A percentile compares a stretch with the other conserved stretches of the same genome.
Evolutionary conservation across 1,140 invertebrate species (phyloP).

Genomic region (Scylla paramamosain): DNA sequence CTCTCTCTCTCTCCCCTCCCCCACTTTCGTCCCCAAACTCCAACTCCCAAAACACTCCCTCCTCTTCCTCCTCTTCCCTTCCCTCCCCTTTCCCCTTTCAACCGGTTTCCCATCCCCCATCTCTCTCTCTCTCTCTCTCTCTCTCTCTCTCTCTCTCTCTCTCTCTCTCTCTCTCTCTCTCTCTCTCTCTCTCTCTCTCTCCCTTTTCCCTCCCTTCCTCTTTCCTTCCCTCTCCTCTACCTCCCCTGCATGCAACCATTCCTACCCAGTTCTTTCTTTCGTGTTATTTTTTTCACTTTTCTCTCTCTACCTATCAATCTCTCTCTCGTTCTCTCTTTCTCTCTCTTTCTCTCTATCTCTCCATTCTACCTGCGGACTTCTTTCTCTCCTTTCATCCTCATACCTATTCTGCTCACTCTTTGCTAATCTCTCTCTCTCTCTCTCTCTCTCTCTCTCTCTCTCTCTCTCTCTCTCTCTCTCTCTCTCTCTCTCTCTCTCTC

Average conservation of each 20-base stretch:
- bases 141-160: background rate
- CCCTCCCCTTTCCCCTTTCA: background rate
- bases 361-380: background rate
- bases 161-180: background rate
- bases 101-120: conserved; percentile 8
- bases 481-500: conserved; percentile 28
- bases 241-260: background rate
- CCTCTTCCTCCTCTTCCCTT: background rate
- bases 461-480: conserved; percentile 23
- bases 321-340: background rate
- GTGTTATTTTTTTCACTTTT: background rate
- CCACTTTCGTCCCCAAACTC: background rate
- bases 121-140: background rate
- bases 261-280: background rate
- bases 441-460: conserved; percentile 20
- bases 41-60: background rate
- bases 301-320: conserved; percentile 5
- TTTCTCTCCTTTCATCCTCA: background rate
- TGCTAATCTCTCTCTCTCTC: background rate
- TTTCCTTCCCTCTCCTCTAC: background rate
- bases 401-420: background rate
- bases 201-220: background rate
- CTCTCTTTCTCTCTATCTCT: background rate
- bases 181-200: background rate
- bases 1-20: background rate